Evolutionary conservation across 2,113 vertebrate species (phyloP).

Genomic region (Osmerus mordax): DNA sequence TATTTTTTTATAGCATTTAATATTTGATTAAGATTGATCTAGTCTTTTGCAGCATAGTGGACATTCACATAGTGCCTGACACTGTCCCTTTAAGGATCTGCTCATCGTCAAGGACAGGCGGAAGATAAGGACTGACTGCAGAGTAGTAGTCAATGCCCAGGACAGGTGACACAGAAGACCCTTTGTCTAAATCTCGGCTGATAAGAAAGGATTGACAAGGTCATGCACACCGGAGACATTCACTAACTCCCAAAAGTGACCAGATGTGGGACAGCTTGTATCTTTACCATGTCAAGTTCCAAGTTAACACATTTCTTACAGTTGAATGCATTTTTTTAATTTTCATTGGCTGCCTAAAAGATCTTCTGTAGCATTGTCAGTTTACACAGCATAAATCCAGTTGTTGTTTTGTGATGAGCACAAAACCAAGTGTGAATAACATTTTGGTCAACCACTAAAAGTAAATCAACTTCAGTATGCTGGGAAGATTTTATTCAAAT

Average conservation of each 20-base stretch:
- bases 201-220: conserved; percentile 54
- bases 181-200: conserved; percentile 43
- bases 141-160: conserved; percentile 28
- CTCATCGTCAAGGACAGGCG: conserved; percentile 35
- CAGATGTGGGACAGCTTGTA: conserved; percentile 15
- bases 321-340: neutral
- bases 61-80: neutral
- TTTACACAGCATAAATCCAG: too few species aligned
- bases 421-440: too few species aligned
- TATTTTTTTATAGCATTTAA: neutral
- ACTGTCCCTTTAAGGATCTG: conserved; percentile 13
- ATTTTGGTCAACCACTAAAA: too few species aligned
- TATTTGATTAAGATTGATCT: neutral
- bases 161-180: conserved; percentile 36
- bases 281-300: conserved; percentile 29
- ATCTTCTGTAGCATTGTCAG: too few species aligned
- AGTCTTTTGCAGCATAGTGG: neutral
- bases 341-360: neutral
- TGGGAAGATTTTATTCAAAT: too few species aligned
- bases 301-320: conserved; percentile 9
- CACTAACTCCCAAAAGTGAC: conserved; percentile 37
- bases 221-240: conserved; percentile 28
- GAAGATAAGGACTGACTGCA: neutral
- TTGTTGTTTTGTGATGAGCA: too few species aligned
- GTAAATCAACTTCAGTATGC: too few species aligned